Evolutionary conservation across 2,888 invertebrate genomes (phyloP).

Genomic region (Synergus umbraculus): DNA sequence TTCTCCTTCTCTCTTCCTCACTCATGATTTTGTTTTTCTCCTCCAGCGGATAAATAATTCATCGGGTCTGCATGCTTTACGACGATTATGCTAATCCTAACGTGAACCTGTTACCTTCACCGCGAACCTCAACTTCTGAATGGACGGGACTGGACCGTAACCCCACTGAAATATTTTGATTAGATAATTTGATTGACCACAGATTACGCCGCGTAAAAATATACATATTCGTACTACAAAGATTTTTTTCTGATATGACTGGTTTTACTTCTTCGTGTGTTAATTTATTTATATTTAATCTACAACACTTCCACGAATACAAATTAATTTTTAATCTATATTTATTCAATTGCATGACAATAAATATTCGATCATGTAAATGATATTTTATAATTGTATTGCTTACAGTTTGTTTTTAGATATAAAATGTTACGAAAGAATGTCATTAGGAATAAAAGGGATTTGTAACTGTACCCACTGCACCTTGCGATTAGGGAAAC

Average conservation of each 20-base stretch:
- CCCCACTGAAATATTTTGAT: conserved; percentile 13
- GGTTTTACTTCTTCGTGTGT: no score
- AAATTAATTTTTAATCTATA: no score
- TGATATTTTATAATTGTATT: no score
- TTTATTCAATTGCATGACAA: no score
- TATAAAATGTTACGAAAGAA: no score
- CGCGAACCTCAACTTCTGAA: conserved; percentile 58
- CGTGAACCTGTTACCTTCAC: conserved; percentile 74
- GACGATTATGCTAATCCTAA: conserved; percentile 76
- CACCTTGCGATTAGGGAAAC: conserved; percentile 37
- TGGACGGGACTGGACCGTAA: conserved; percentile 44
- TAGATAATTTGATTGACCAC: background rate
- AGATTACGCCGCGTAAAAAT: background rate
- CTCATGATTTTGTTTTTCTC: conserved; percentile 51
- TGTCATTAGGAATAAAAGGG: background rate
- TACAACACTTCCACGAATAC: no score
- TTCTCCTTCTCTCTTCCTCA: conserved; percentile 51
- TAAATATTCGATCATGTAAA: no score
- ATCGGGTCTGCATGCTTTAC: conserved; percentile 75
- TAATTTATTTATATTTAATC: no score
- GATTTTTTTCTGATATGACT: no score
- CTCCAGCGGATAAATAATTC: conserved; percentile 76
- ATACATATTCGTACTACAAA: background rate
- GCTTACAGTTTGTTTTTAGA: no score
- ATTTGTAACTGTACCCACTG: background rate